Percentiles rank a stretch among this genome's conserved stretches.
phyloP scores from a whole-genome alignment of 2,797 vertebrate species.

The Lagodon rhomboides region DNA sequence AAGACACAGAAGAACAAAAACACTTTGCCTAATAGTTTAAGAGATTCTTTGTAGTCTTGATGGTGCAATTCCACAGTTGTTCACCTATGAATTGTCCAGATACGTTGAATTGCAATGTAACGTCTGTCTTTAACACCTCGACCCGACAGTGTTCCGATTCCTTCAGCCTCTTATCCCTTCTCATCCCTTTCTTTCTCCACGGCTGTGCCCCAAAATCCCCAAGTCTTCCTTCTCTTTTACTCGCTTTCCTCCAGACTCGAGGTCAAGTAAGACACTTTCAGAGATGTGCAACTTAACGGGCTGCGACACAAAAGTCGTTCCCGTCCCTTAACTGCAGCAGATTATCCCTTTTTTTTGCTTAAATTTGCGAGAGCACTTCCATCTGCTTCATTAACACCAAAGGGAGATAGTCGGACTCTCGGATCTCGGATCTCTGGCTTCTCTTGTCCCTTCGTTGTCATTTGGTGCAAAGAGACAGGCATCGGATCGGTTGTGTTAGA shows the following conservation, averaged over 20 bases:
- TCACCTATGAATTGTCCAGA: neutral
- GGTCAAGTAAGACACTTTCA: conserved; percentile 18
- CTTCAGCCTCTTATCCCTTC: conserved; percentile 43
- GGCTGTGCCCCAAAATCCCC: conserved; percentile 9
- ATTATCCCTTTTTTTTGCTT: neutral
- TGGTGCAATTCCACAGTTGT: neutral
- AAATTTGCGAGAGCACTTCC: neutral
- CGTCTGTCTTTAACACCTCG: conserved; percentile 21
- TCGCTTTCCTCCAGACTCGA: neutral
- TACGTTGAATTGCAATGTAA: conserved; percentile 24
- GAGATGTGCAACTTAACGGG: conserved; percentile 7
- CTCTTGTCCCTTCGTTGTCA: conserved; percentile 2
- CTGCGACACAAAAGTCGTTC: neutral
- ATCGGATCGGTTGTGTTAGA: conserved; percentile 15
- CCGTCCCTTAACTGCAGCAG: neutral
- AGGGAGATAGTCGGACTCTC: neutral
- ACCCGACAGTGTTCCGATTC: conserved; percentile 42
- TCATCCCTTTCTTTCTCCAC: conserved; percentile 16
- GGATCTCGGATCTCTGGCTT: neutral
- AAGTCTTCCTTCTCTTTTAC: conserved; percentile 12
- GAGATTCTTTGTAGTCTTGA: neutral
- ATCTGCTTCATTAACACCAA: conserved; percentile 4
- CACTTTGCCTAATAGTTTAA: neutral
- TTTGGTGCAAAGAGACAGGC: conserved; percentile 18
- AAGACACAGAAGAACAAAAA: neutral